phyloP scores from a whole-genome alignment of 2,888 invertebrate species.

The Ochropleura plecta region DNA sequence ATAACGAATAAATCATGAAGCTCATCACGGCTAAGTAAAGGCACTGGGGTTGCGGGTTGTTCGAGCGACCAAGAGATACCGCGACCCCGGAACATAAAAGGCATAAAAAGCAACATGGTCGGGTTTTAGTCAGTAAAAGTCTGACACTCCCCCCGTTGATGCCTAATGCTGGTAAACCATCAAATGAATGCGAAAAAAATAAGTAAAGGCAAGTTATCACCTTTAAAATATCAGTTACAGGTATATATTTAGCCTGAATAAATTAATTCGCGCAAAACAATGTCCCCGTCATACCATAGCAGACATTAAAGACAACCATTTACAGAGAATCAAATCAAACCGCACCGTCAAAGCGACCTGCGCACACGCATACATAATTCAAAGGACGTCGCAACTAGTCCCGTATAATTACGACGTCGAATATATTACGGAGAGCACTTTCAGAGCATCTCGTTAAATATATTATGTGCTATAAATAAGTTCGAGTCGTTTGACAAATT shows the following conservation, averaged over 20 bases:
- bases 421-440: slow-evolving; percentile 76
- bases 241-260: slow-evolving; percentile 47
- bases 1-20: no score
- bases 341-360: slow-evolving; percentile 65
- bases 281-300: slow-evolving; percentile 30
- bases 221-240: background rate
- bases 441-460: slow-evolving; percentile 75
- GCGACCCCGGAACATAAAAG: no score
- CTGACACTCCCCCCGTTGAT: no score
- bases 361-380: slow-evolving; percentile 79
- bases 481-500: slow-evolving; percentile 70
- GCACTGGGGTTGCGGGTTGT: no score
- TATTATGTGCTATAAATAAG: slow-evolving; percentile 77
- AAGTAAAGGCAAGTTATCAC: background rate
- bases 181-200: no score
- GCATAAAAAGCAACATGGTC: no score
- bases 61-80: no score
- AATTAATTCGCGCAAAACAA: slow-evolving; percentile 54
- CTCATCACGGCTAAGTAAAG: no score
- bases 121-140: no score
- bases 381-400: slow-evolving; percentile 73
- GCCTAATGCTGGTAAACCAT: no score
- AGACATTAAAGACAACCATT: slow-evolving; percentile 62
- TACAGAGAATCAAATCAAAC: slow-evolving; percentile 71
- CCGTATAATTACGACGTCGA: slow-evolving; percentile 82